Base-by-base conservation (phyloP, 2,888 invertebrate species). In the Timandra comae region DNA sequence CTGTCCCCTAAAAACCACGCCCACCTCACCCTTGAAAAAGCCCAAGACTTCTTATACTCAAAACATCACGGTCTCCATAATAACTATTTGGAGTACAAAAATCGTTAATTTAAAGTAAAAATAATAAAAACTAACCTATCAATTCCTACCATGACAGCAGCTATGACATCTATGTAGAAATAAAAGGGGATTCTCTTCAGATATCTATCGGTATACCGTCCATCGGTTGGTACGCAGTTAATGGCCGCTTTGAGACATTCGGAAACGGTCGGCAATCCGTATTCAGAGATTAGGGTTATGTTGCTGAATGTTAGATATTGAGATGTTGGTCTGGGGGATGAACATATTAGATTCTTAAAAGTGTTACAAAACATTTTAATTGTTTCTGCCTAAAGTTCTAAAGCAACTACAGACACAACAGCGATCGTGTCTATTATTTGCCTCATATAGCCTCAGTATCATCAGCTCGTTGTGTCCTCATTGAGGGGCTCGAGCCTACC, bases 81-180 rank as follows among this genome's bases (percentile, higher is more conserved):
- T n/a, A n/a, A n/a, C n/a, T n/a, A n/a, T n/a, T n/a, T n/a, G n/a
- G n/a, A n/a, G n/a, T n/a, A n/a, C n/a, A n/a, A n/a, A n/a, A n/a
- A n/a, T n/a, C n/a, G n/a, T n/a, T n/a, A n/a, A n/a, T n/a, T n/a
- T n/a, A n/a, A n/a, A 9, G 29, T 6, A 8, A 6, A 13, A 13
- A 2, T 25, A 29, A 7, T 10, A 24, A 25, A 29, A 24, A 3
- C 33, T 27, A 40, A 90, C 90, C 88, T 88, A 52, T 90, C 80
- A 40, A 91, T 90, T 6, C 61, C 63, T 0, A 84, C 73, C 73
- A 91, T 82, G 2, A 80, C 73, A 11, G 88, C 90, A 3, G 82
- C 63, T n/a, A 92, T 86, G 2, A 91, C 77, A 52, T 91, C 92
- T 0, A 92, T 80, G 74, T 90, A 92, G 30, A 88, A 87, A 45